Base-by-base conservation (phyloP, 2,888 invertebrate species). In the Homarus gammarus region DNA sequence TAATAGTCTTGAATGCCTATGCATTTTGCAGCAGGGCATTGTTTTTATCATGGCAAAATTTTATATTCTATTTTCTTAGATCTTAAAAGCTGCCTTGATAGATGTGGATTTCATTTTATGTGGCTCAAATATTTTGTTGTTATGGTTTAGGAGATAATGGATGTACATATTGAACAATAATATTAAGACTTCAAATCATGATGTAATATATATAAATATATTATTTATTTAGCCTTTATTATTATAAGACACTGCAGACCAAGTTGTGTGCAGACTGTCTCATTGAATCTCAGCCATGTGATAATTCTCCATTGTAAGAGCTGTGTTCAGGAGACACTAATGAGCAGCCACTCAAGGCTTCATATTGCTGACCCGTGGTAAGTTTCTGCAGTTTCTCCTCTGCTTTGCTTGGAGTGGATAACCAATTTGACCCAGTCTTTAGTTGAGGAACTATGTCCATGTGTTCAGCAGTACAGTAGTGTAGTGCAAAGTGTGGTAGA, bases 201-300 rank as follows among this genome's bases (percentile, higher is more conserved):
- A 87, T 87, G 87, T 87, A 84, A 70, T 36, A 64, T 64, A 64
- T 64, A 64, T 64, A 8, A 75, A 56, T 56, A 79, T 79, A 61
- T 81, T 82, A 87, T 87, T 87, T 87, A 87, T 87, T 87, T 87
- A 87, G 87, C 73, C 81, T 82, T 49, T 82, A 87, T 73, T 82
- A 81, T 73, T 81, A 56, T 81, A 70, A 83, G 82, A 64, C 82
- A 82, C 15, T 49, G 81, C 73, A 61, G 61, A 87, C 56, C 72
- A 81, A 38, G 36, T 31, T 87, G 72, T 87, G 49, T 72, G 79
- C 40, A 64, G 73, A 61, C 82, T 87, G 87, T 87, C 75, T 87
- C 79, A 49, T 79, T 81, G 87, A 87, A 87, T 87, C 87, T 87
- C 87, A 87, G 82, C 87, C 87, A 87, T 87, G 87, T 87, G 87